phyloP scores from a whole-genome alignment of 2,888 invertebrate species.

The Laspeyria flexula region DNA sequence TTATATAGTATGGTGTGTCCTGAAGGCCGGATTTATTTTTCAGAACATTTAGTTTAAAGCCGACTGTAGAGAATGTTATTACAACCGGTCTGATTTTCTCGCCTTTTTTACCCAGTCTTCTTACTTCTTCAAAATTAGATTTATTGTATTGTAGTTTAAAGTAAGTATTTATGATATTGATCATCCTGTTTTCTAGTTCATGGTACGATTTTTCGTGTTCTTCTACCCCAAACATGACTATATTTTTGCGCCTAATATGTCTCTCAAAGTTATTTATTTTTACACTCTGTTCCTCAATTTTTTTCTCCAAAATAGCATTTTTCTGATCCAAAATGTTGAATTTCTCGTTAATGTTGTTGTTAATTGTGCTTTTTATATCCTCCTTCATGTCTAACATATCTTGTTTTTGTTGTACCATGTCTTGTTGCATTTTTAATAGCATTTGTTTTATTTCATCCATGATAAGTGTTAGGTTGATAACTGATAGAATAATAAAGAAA shows the following conservation, averaged over 20 bases:
- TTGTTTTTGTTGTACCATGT: too few species aligned
- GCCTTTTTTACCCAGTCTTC: neutral
- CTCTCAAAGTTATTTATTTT: too few species aligned
- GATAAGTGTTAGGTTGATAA: too few species aligned
- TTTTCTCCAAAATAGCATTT: too few species aligned
- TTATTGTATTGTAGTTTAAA: neutral
- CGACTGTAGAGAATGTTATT: neutral
- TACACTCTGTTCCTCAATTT: too few species aligned
- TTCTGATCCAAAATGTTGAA: too few species aligned
- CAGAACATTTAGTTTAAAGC: neutral
- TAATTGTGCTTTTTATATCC: too few species aligned
- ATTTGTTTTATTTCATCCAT: too few species aligned
- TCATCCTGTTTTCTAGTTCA: neutral
- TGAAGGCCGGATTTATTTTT: neutral
- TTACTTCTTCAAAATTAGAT: neutral
- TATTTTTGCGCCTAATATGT: neutral
- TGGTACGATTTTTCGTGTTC: neutral
- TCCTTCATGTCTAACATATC: too few species aligned
- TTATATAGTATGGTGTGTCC: neutral
- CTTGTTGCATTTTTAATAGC: too few species aligned
- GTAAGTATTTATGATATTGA: neutral
- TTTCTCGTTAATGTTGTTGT: too few species aligned
- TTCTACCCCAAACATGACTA: neutral
- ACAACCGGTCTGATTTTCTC: neutral
- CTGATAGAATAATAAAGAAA: too few species aligned